Percentiles rank a stretch among this genome's conserved stretches.
phyloP scores from a whole-genome alignment of 2,888 invertebrate genomes.

The Conistra vaccinii region DNA sequence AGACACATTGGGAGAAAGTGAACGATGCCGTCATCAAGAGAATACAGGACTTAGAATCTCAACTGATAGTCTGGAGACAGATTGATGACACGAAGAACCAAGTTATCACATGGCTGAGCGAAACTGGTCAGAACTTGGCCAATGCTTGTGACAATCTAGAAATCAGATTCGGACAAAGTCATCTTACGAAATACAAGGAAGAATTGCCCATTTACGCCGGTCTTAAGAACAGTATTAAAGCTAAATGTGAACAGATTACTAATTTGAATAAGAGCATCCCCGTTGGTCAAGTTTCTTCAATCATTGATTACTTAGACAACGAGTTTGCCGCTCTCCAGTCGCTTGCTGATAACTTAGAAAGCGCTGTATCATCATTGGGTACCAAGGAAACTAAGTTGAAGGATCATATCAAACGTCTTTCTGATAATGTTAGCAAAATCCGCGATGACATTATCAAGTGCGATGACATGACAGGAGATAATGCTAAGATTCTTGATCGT shows the following conservation, averaged over 20 bases:
- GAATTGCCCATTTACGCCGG: slow-evolving; percentile 95
- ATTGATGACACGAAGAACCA: slow-evolving; percentile 96
- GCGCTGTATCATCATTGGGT: slow-evolving; percentile 93
- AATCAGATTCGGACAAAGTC: slow-evolving; percentile 94
- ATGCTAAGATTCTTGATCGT: slow-evolving; percentile 95
- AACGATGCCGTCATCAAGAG: slow-evolving; percentile 93
- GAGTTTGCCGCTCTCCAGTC: slow-evolving; percentile 94
- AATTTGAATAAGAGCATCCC: slow-evolving; percentile 94
- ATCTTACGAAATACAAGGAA: slow-evolving; percentile 95
- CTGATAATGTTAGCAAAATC: slow-evolving; percentile 93
- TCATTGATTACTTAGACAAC: slow-evolving; percentile 93
- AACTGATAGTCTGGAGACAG: slow-evolving; percentile 97
- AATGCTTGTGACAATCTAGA: slow-evolving; percentile 95
- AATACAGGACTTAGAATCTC: slow-evolving; percentile 96
- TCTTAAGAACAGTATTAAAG: slow-evolving; percentile 94
- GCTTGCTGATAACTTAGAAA: slow-evolving; percentile 94
- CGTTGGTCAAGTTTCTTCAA: slow-evolving; percentile 92
- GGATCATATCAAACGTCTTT: slow-evolving; percentile 93
- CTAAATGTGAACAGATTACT: slow-evolving; percentile 95
- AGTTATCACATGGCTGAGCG: slow-evolving; percentile 95
- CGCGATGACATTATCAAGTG: slow-evolving; percentile 96
- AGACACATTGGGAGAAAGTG: slow-evolving; percentile 93
- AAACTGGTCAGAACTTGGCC: slow-evolving; percentile 94
- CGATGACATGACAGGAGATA: slow-evolving; percentile 97
- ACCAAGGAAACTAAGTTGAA: slow-evolving; percentile 94